These are phyloP conservation scores for Caranx melampygus DNA, from an alignment of 2,113 vertebrate genomes.

Conservation along the genomic window DNA sequence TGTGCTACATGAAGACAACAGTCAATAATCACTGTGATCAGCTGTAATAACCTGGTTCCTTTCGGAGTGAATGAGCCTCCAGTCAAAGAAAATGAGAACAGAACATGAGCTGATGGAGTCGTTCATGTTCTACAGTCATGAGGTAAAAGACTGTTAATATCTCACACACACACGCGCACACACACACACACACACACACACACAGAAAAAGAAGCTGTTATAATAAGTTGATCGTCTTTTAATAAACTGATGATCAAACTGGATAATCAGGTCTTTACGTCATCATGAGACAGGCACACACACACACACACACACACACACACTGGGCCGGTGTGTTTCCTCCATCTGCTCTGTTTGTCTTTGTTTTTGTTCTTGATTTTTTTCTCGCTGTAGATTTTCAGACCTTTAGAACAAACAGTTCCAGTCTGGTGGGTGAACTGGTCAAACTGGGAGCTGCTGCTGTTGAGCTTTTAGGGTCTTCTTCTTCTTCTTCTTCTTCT, in stretches of 20 bases:
- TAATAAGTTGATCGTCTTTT: not conserved
- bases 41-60: too few species aligned
- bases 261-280: not conserved
- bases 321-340: not conserved
- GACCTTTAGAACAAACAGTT: not conserved
- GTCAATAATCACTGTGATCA: too few species aligned
- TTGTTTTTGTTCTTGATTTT: not conserved
- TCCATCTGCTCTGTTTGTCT: constrained; percentile 38
- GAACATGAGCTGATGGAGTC: too few species aligned
- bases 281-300: not conserved
- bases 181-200: too few species aligned
- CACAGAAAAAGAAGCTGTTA: too few species aligned
- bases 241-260: not conserved
- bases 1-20: too few species aligned
- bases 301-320: not conserved
- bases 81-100: too few species aligned
- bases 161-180: too few species aligned
- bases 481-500: too few species aligned
- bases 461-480: rapidly evolving
- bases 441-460: not conserved
- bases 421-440: not conserved
- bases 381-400: constrained; percentile 12
- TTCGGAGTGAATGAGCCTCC: too few species aligned
- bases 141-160: too few species aligned
- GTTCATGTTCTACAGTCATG: too few species aligned